Evolutionary conservation across 2,797 vertebrate genomes (phyloP).

Genomic region (Bovichtus diacanthus): DNA sequence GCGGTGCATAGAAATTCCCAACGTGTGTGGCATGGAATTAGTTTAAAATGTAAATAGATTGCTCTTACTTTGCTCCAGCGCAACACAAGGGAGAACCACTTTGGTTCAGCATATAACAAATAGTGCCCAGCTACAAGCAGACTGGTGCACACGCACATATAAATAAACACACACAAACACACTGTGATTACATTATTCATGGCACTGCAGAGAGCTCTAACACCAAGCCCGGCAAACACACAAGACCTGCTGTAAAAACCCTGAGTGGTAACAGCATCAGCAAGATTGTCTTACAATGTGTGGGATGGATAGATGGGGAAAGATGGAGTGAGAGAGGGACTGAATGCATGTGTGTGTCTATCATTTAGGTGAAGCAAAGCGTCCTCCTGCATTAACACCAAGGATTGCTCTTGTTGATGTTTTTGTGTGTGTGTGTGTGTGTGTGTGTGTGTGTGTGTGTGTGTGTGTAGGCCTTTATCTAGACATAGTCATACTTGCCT

Average conservation of each 20-base stretch:
- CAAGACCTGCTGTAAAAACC: constrained; percentile 64
- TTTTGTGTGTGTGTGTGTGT: not conserved
- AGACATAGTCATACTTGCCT: not conserved
- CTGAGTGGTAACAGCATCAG: constrained; percentile 58
- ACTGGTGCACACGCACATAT: constrained; percentile 12
- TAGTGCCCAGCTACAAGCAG: constrained; percentile 23
- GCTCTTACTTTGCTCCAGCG: constrained; percentile 34
- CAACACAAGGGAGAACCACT: constrained; percentile 34
- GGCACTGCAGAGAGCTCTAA: constrained; percentile 67
- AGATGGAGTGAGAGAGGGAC: constrained; percentile 1
- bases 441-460: not conserved
- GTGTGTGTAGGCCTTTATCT: constrained; percentile 29
- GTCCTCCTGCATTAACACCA: constrained; percentile 36
- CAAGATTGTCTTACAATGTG: constrained; percentile 53
- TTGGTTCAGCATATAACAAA: constrained; percentile 49
- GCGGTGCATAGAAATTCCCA: constrained; percentile 6
- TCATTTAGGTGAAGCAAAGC: constrained; percentile 31
- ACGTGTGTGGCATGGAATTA: constrained; percentile 14
- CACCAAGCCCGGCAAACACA: constrained; percentile 55
- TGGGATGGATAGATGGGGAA: constrained; percentile 19
- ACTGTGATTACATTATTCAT: constrained; percentile 75
- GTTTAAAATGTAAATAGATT: constrained; percentile 54
- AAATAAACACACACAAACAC: constrained; percentile 54
- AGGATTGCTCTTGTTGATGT: constrained; percentile 39
- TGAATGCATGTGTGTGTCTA: constrained; percentile 28